A percentile compares a stretch with the other conserved stretches of the same genome.
phyloP scores from a whole-genome alignment of 1,140 invertebrate species.

The silkworm (Bombyx mori) region DNA sequence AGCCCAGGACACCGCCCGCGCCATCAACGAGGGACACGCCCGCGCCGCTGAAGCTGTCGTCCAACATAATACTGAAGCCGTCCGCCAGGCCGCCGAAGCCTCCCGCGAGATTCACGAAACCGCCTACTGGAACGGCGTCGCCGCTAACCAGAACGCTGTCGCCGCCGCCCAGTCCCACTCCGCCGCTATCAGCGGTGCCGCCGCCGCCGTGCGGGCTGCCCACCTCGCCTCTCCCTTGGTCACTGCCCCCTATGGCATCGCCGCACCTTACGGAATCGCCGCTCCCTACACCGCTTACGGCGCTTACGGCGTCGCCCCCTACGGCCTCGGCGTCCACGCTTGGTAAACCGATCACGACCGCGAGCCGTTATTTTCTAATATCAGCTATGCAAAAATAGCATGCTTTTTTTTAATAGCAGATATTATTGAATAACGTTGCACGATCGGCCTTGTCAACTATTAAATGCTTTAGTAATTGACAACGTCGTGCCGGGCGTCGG shows the following conservation, averaged over 20 bases:
- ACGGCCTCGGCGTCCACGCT: conserved; percentile 37
- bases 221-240: conserved; percentile 33
- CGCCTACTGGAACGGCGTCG: conserved; percentile 58
- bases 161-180: conserved; percentile 74
- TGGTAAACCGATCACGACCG: conserved; percentile 44
- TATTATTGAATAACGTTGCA: conserved; percentile 1
- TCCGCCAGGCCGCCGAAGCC: conserved; percentile 41
- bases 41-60: conserved; percentile 50
- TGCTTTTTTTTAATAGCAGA: conserved; percentile 5
- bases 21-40: conserved; percentile 42
- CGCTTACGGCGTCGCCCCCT: conserved; percentile 24
- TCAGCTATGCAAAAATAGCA: conserved; percentile 2
- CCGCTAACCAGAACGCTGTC: conserved; percentile 66
- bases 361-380: conserved; percentile 14
- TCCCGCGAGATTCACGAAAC: conserved; percentile 54
- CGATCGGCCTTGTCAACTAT: not conserved
- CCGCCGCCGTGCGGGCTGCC: conserved; percentile 49
- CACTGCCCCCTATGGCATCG: conserved; percentile 21
- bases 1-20: conserved; percentile 45
- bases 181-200: conserved; percentile 33
- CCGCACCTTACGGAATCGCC: conserved; percentile 13
- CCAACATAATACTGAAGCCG: conserved; percentile 32
- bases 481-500: conserved; percentile 2
- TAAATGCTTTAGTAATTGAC: conserved; percentile 2
- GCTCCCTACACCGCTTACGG: conserved; percentile 21